phyloP scores from a whole-genome alignment of 1,140 invertebrate genomes.

The Drosophila erecta region DNA sequence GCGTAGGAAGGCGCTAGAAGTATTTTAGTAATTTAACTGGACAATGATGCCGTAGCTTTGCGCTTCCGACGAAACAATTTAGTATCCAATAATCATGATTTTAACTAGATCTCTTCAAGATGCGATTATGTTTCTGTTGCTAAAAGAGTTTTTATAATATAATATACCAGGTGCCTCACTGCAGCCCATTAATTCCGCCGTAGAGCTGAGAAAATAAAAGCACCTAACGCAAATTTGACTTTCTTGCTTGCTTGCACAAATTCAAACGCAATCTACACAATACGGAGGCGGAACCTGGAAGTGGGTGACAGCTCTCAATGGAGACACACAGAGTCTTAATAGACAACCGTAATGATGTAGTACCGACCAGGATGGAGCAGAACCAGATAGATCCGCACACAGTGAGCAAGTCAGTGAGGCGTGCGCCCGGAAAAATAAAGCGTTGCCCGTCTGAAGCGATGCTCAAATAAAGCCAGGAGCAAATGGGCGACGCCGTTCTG shows the following conservation, averaged over 20 bases:
- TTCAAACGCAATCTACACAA: constrained; percentile 64
- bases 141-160: too few relatives aligned
- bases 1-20: not conserved
- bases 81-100: too few relatives aligned
- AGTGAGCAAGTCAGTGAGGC: constrained; percentile 55
- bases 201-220: constrained; percentile 12
- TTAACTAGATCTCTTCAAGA: too few relatives aligned
- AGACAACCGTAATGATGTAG: constrained; percentile 76
- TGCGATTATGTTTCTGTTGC: too few relatives aligned
- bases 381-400: constrained; percentile 27
- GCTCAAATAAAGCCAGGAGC: constrained; percentile 41
- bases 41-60: too few relatives aligned
- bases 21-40: not conserved
- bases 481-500: constrained; percentile 14
- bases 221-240: constrained; percentile 70
- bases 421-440: constrained; percentile 62
- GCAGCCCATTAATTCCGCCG: constrained; percentile 14
- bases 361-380: constrained; percentile 44
- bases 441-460: constrained; percentile 18
- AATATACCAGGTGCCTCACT: constrained; percentile 8
- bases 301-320: constrained; percentile 52
- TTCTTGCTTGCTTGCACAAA: constrained; percentile 75
- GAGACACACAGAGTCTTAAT: constrained; percentile 68
- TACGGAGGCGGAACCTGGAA: constrained; percentile 3
- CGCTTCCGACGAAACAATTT: too few relatives aligned